Percentiles rank a stretch among this genome's conserved stretches.
Evolutionary conservation across 2,113 vertebrate species (phyloP).

Genomic region (Chloroceryle aenea): DNA sequence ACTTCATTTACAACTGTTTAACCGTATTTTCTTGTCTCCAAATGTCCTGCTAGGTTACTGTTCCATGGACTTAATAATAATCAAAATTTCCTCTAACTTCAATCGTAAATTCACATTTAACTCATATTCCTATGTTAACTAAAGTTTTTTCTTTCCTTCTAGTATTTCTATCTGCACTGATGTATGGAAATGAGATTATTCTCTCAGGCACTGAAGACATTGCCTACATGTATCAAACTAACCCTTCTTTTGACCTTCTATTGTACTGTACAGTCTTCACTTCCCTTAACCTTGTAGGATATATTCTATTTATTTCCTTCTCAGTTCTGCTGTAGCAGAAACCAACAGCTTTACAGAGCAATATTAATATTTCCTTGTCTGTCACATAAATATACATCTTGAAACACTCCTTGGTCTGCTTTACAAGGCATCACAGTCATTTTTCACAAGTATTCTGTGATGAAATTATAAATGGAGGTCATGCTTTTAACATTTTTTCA

Average conservation of each 20-base stretch:
- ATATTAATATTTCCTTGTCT: neutral
- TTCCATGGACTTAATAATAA: neutral
- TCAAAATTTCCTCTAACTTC: neutral
- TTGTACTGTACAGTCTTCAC: neutral
- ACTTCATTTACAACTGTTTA: neutral
- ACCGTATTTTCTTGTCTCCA: neutral
- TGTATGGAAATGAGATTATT: neutral
- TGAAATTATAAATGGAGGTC: neutral
- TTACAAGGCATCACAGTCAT: neutral
- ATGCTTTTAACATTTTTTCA: neutral
- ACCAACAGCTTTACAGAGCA: neutral
- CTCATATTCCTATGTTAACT: neutral
- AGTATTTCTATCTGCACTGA: neutral
- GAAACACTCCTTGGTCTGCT: neutral
- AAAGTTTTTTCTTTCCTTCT: neutral
- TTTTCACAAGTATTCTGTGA: neutral
- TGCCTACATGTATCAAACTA: neutral
- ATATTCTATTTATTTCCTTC: neutral
- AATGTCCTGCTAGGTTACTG: neutral
- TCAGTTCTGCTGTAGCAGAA: neutral
- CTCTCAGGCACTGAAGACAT: neutral
- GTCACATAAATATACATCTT: neutral
- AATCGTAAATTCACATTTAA: neutral
- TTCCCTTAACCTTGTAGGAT: neutral
- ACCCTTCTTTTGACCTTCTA: neutral